Evolutionary conservation across 2,113 vertebrate species (phyloP).

Genomic region (Eptatretus burgeri): DNA sequence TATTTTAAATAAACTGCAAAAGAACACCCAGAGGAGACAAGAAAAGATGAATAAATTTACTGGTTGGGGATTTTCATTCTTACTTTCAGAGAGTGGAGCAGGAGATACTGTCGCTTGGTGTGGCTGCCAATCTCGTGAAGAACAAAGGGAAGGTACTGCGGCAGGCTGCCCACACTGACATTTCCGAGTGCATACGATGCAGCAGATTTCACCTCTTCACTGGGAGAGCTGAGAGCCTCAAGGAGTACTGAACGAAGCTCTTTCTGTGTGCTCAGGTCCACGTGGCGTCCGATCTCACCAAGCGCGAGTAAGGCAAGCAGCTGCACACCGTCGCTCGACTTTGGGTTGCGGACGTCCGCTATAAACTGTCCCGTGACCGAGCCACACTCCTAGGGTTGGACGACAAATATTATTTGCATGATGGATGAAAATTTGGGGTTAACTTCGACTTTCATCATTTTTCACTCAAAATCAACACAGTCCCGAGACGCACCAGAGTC

Average conservation of each 20-base stretch:
- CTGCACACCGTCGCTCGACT: slow-evolving; percentile 24
- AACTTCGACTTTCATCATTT: no score
- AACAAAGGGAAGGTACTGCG: slow-evolving; percentile 51
- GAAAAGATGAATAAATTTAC: no score
- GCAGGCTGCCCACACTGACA: slow-evolving; percentile 36
- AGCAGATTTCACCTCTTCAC: slow-evolving; percentile 47
- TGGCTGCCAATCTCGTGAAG: slow-evolving; percentile 42
- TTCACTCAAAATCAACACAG: no score
- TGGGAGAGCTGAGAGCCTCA: slow-evolving; percentile 42
- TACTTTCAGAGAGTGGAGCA: slow-evolving; percentile 44
- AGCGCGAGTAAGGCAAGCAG: slow-evolving; percentile 48
- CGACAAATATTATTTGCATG: not conserved
- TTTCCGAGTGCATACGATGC: slow-evolving; percentile 50
- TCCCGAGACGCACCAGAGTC: no score
- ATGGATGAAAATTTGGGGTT: no score
- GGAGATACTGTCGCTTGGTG: slow-evolving; percentile 45
- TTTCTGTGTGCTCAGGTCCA: slow-evolving; percentile 29
- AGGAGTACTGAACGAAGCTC: slow-evolving; percentile 45
- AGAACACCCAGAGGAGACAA: no score
- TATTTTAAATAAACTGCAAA: no score
- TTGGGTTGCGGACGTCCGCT: slow-evolving; percentile 32
- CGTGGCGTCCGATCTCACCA: slow-evolving; percentile 44
- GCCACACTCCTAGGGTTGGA: slow-evolving; percentile 21
- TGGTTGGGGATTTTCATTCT: not conserved
- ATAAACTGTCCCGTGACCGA: slow-evolving; percentile 26